Evolutionary conservation across 37 sponge, comb jelly and placozoan species (phyloP).

Genomic region (Petrosia ficiformis): DNA sequence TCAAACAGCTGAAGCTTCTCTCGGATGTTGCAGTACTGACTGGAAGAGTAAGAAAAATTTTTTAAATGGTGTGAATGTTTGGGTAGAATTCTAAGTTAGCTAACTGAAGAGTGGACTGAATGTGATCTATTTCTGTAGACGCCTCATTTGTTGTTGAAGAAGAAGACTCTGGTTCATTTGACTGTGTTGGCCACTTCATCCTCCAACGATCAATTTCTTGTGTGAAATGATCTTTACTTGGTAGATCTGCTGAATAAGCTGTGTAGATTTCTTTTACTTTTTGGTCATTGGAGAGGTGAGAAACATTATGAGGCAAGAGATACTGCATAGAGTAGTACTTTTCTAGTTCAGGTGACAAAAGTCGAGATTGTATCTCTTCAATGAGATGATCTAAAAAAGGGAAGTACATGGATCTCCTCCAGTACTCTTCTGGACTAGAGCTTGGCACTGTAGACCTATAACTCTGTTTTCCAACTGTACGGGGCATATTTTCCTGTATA

Average conservation of each 20-base stretch:
- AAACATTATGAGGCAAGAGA: neutral
- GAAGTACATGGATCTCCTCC: conserved; percentile 9
- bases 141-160: no score
- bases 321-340: neutral
- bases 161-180: no score
- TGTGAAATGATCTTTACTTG: neutral
- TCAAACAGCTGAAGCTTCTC: no score
- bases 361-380: conserved; percentile 15
- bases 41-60: no score
- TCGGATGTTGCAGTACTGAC: no score
- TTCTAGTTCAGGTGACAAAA: neutral
- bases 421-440: conserved; percentile 18
- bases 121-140: no score
- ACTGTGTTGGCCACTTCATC: no score
- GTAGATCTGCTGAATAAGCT: neutral
- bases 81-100: no score
- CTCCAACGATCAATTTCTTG: neutral
- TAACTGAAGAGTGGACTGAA: no score
- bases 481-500: neutral
- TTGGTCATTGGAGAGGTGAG: neutral
- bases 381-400: conserved; percentile 28
- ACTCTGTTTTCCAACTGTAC: conserved; percentile 1
- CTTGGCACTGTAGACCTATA: neutral
- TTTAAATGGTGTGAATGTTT: no score
- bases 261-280: neutral